Base-by-base conservation (phyloP, 2,888 invertebrate species). In the Thecocarcelia acutangulata region DNA sequence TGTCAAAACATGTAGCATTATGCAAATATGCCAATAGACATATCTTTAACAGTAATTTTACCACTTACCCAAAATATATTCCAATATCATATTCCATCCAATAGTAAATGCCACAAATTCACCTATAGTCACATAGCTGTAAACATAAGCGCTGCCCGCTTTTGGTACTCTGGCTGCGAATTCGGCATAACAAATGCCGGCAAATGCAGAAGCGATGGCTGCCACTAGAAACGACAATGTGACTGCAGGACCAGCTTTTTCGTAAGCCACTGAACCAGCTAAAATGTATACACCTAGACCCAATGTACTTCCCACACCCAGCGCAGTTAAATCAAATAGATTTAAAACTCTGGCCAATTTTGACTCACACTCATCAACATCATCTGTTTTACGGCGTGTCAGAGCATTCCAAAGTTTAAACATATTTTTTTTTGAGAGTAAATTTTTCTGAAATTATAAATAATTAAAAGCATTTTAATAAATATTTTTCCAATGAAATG, bases 221-320 rank as follows among this genome's bases (percentile, higher is more conserved):
- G 98, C 98, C 0, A 98, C 94, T 15, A 98, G 91, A 89, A 98
- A 98, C 48, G 97, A 97, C 15, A 98, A 87, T 5, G 96, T 95
- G 2, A 98, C 97, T 0, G 97, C 97, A 0, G 98, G 98, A 0
- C 98, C 98, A 0, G 98, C 96, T 2, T 94, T 94, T 48, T 94
- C 93, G 88, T 94, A 95, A 11, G 97, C 97, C 2, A 97, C 97
- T 9, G 95, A 93, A 0, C 97, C 98, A 5, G 97, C 97, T 80
- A 98, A 92, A 56, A 98, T 97, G 89, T 98, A 98, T n/a, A 98
- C 97, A 0, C 98, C 98, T 24, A 98, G 93, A 0, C 98, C 98
- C 13, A 98, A 93, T 0, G 97, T 97, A 83, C 96, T 94, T 80
- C 97, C 97, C 33, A 97, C 95, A 0, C 95, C 98, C 24, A 98